Evolutionary conservation across 2,888 invertebrate genomes (phyloP), one percentile per base, ranked within the genome.

Genomic region (Drosophila suboccidentalis): DNA sequence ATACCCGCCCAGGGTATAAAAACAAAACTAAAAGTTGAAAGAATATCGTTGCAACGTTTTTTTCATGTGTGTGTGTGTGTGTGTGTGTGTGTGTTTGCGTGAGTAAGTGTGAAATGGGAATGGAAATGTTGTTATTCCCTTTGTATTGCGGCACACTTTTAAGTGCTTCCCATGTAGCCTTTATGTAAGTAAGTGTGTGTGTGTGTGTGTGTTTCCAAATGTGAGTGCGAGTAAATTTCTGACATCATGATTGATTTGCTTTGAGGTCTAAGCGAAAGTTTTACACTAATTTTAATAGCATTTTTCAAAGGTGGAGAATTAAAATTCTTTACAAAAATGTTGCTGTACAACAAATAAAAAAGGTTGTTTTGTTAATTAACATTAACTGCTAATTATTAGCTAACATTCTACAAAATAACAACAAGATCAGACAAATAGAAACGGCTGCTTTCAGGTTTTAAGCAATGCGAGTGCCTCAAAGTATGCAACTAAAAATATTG

Each of bases 31-130:
- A 61, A 71, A 75, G 62, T 75, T 75, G 66, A 39, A 15, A 67
- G 63, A 44, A 75, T 67, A 57, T 63, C 66, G 61, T 74, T 71
- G 66, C 59, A 66, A 66, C 66, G 71, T 75, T 75, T 63, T 63
- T 41, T 4, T 39, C 26, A 11, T 39, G 39, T 19, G 41, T 41
- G n/a, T 26, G 53, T 15, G 10, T n/a, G 38, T 26, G 38, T 51
- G 51, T 38, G 36, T 26, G 38, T 26, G 38, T 38, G 15, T 2
- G 32, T 32, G 10, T 19, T 32, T 32, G 36, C 13, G 19, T 26
- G 17, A 13, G 17, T 47, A 13, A 11, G 51, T 50, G 60, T 64
- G 50, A 50, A 46, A 17, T 58, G 57, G 36, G 34, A 17, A 38
- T 15, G 49, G 13, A 19, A 19, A 26, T 43, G 63, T 57, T 62